Conservation (phyloP, 2,797 vertebrate species). For the Alectoris magna region DNA sequence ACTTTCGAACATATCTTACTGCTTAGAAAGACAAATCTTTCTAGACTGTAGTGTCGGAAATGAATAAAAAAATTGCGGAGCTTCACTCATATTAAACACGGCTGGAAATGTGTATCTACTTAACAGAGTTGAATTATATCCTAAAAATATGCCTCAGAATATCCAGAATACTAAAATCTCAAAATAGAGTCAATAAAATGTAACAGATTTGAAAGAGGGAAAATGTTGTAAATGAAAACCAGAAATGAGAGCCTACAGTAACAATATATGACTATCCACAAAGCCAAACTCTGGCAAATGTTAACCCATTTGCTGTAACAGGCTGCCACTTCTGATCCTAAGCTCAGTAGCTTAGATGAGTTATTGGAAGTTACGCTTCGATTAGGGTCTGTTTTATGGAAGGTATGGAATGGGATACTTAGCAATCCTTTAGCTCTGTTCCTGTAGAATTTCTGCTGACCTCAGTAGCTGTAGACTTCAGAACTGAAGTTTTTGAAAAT, state of each 20-base stretch:
- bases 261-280: not conserved
- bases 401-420: not conserved
- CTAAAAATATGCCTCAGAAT: constrained; percentile 26
- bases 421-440: not conserved
- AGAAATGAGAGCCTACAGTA: not conserved
- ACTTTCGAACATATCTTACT: not conserved
- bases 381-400: not conserved
- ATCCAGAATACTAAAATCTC: constrained; percentile 16
- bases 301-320: not conserved
- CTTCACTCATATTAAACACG: not conserved
- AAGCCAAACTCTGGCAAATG: constrained; percentile 16
- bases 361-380: not conserved
- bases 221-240: constrained; percentile 44
- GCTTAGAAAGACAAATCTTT: not conserved
- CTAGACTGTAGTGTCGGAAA: not conserved
- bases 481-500: not conserved
- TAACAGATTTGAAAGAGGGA: not conserved
- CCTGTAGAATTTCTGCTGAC: not conserved
- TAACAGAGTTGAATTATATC: not conserved
- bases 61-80: not conserved
- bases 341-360: not conserved
- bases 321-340: not conserved
- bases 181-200: not conserved
- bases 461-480: not conserved
- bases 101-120: not conserved